Evolutionary conservation across 1,140 invertebrate genomes (phyloP).

Genomic region (Hyphantria cunea): DNA sequence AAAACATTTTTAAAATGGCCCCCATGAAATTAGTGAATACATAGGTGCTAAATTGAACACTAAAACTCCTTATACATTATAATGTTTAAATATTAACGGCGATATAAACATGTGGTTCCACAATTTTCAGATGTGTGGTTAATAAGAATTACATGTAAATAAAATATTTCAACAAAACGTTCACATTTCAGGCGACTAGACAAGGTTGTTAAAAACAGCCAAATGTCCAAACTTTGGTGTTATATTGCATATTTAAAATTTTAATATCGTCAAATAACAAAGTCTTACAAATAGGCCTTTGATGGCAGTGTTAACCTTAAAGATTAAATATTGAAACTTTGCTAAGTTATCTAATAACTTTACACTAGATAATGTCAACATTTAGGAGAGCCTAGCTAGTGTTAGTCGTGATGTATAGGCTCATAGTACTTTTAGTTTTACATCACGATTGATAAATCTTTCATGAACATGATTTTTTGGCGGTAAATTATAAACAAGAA

Average conservation of each 20-base stretch:
- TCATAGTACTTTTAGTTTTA: too few species aligned
- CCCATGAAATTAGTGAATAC: conserved; percentile 10
- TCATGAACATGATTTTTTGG: too few species aligned
- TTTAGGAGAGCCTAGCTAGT: too few species aligned
- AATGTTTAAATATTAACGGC: conserved; percentile 13
- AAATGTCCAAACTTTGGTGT: conserved; percentile 52
- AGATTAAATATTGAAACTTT: too few species aligned
- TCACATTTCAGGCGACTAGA: conserved; percentile 65
- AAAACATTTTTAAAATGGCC: conserved; percentile 20
- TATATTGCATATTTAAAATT: conserved; percentile 51
- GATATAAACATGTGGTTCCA: conserved; percentile 40
- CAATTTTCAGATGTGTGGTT: conserved; percentile 17
- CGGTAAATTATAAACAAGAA: too few species aligned
- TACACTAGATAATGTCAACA: too few species aligned
- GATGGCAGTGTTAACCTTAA: conserved; percentile 50
- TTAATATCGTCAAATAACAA: conserved; percentile 35
- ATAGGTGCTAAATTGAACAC: conserved; percentile 1
- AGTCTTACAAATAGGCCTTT: conserved; percentile 60
- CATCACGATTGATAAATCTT: too few species aligned
- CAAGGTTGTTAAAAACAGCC: conserved; percentile 58
- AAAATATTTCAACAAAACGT: conserved; percentile 42
- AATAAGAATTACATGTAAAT: conserved; percentile 36
- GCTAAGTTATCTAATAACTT: too few species aligned
- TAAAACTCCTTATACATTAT: conserved; percentile 5
- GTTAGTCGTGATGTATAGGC: too few species aligned